Conservation (phyloP, 2,797 vertebrate genomes). For the Harpagifer antarcticus region DNA sequence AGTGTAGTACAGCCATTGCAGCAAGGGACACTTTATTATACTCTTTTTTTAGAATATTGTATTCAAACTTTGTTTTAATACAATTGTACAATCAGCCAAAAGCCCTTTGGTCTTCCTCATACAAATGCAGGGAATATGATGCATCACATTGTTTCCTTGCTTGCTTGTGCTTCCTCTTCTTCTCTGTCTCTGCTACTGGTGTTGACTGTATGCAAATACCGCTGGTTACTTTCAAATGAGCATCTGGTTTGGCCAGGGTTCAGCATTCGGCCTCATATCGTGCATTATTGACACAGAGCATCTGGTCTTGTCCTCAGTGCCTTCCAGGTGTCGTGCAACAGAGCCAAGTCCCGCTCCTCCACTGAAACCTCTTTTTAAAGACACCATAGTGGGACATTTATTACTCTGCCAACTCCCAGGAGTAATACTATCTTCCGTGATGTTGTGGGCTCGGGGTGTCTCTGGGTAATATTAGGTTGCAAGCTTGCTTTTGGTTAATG, state of each 20-base stretch:
- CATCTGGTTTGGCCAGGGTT: conserved; percentile 8
- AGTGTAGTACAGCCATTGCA: not conserved
- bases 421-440: conserved; percentile 9
- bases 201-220: not conserved
- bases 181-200: not conserved
- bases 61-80: too few relatives aligned
- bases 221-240: conserved; percentile 5
- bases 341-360: conserved; percentile 26
- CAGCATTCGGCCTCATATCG: not conserved
- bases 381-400: conserved; percentile 26
- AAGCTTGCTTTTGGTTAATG: conserved; percentile 2
- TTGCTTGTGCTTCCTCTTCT: conserved; percentile 28
- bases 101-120: not conserved
- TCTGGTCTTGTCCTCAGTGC: conserved; percentile 27
- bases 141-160: conserved; percentile 17
- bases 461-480: conserved; percentile 1
- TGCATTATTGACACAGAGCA: conserved; percentile 21
- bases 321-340: conserved; percentile 29
- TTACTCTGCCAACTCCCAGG: conserved; percentile 20
- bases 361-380: conserved; percentile 36
- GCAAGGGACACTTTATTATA: not conserved
- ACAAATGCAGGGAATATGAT: not conserved
- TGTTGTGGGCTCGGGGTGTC: conserved; percentile 6
- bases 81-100: too few relatives aligned
- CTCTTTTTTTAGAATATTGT: not conserved